Conservation (phyloP, 2,888 invertebrate genomes). For the Chrysolina oricalcia region DNA sequence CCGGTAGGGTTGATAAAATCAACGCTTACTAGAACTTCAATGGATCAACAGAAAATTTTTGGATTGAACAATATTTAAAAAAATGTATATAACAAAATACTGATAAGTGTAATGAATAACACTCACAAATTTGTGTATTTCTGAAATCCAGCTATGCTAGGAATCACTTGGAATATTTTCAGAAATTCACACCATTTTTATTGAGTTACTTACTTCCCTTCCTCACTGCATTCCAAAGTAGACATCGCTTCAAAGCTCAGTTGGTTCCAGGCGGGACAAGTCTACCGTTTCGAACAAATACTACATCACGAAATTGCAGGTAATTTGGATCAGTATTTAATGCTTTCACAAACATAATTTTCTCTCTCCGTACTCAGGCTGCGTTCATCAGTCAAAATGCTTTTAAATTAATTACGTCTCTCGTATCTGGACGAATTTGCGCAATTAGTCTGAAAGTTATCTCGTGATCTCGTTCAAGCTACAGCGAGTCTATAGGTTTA, state of each 20-base stretch:
- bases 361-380: constrained; percentile 39
- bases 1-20: too few relatives aligned
- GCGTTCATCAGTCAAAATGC: constrained; percentile 56
- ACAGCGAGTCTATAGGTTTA: neutral
- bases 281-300: neutral
- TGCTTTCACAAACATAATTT: constrained; percentile 41
- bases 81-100: too few relatives aligned
- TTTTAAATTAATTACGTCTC: constrained; percentile 57
- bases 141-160: too few relatives aligned
- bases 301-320: constrained; percentile 35
- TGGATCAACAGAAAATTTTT: too few relatives aligned
- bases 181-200: too few relatives aligned
- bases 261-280: neutral
- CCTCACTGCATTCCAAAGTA: too few relatives aligned
- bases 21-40: too few relatives aligned
- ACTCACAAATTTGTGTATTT: too few relatives aligned
- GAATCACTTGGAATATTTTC: too few relatives aligned
- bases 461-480: constrained; percentile 15
- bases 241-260: neutral
- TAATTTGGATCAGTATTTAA: constrained; percentile 31
- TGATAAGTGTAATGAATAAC: too few relatives aligned
- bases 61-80: too few relatives aligned
- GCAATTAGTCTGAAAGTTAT: constrained; percentile 61
- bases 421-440: constrained; percentile 58
- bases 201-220: too few relatives aligned